Base-by-base conservation (phyloP, 2,888 invertebrate genomes). In the Sminthurides aquaticus region DNA sequence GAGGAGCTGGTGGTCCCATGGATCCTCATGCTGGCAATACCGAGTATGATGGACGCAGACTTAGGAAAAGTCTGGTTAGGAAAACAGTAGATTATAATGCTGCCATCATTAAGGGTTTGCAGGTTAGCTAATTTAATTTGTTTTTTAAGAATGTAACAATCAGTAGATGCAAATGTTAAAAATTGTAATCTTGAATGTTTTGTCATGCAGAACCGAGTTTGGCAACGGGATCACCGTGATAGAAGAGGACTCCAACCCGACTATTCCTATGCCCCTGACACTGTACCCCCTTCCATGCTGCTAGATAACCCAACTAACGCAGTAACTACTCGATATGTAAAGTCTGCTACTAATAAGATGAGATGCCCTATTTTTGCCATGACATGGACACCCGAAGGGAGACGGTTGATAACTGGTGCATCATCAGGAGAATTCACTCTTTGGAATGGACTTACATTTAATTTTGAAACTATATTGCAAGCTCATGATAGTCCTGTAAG, bases 391-490 rank as follows among this genome's bases (percentile, higher is more conserved):
- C 99, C 99, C 0, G 99, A 99, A 81, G 99, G 99, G 18, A 85
- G 99, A 71, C 86, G 99, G 74, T 82, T 99, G 68, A 92, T 99
- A 3, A 99, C 99, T 1, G 99, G 99, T 11, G 98, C 99, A 25
- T 98, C 98, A 28, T 97, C 97, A 64, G 99, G 99, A 55, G 99
- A 99, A 81, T 99, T 99, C 78, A 99, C 99, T 0, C 82, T 99
- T 2, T 99, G 99, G 99, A 99, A 99, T 83, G 99, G 99, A 29
- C 84, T 99, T 28, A 99, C 98, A n/a, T 99, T 99, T 81, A 99
- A 99, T 82, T 99, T 99, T 82, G 99, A 99, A 83, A 99, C 99
- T n/a, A 99, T 99, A 79, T 83, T 99, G 58, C 99, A 99, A 94
- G 99, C 99, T n/a, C 99, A 99, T 78, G 99, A 99, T 79, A 91